These are phyloP conservation scores for Chelidonichthys spinosus DNA, from an alignment of 2,797 vertebrate genomes.

Conservation along the genomic window DNA sequence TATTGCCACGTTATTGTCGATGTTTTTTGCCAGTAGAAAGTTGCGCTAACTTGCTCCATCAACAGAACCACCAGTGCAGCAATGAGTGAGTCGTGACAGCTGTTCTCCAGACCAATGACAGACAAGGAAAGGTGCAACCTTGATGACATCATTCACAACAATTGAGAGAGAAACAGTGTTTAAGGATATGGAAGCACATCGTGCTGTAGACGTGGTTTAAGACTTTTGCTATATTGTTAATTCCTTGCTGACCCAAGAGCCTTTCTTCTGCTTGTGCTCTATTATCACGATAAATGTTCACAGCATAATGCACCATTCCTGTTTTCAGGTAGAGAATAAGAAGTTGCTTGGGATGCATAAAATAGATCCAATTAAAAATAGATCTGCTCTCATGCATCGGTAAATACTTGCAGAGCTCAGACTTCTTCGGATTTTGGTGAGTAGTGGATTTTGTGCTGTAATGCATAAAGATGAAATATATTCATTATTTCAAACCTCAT, in stretches of 20 bases:
- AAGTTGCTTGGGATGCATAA: conserved; percentile 8
- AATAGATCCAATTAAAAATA: conserved; percentile 38
- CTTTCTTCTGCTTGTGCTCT: too few relatives aligned
- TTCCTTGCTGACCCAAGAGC: background rate
- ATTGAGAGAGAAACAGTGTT: background rate
- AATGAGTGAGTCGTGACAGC: conserved; percentile 1
- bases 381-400: conserved; percentile 23
- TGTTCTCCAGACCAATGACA: background rate
- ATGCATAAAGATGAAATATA: conserved; percentile 5
- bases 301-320: background rate
- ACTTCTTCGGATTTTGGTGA: background rate
- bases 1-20: too few relatives aligned
- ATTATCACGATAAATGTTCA: background rate
- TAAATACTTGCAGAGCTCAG: conserved; percentile 11
- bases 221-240: background rate
- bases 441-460: background rate
- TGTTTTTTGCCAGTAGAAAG: too few relatives aligned
- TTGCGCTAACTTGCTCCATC: background rate
- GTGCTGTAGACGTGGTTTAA: background rate
- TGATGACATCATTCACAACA: background rate
- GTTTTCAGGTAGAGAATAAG: background rate
- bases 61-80: background rate
- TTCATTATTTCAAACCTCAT: conserved; percentile 8
- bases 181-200: background rate
- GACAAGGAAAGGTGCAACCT: background rate